Evolutionary conservation across 2,113 vertebrate species (phyloP).

Genomic region (Nothocercus nigrocapillus): DNA sequence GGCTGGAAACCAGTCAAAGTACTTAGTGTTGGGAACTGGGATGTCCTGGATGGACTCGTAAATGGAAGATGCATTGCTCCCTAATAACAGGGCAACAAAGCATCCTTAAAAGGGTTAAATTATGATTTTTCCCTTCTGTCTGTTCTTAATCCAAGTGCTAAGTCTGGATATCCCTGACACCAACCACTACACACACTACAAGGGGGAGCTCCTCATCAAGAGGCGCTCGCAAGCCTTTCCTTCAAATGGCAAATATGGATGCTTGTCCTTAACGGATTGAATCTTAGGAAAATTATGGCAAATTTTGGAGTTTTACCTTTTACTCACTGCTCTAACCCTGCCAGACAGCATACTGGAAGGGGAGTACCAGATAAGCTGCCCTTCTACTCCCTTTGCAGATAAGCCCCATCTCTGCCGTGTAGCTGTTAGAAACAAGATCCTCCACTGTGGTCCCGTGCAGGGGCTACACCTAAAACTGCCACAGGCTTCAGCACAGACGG

Average conservation of each 20-base stretch:
- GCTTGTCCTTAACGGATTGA: not conserved
- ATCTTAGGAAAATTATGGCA: not conserved
- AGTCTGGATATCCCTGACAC: not conserved
- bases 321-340: not conserved
- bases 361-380: not conserved
- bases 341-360: not conserved
- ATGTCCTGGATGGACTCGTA: slow-evolving; percentile 20
- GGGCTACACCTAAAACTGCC: not conserved
- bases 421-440: not conserved
- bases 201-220: not conserved
- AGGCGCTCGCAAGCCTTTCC: not conserved
- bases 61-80: not conserved
- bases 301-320: not conserved
- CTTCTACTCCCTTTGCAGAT: not conserved
- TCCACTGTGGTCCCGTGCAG: not conserved
- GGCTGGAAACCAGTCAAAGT: slow-evolving; percentile 13
- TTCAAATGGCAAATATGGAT: not conserved
- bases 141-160: not conserved
- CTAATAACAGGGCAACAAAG: not conserved
- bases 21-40: not conserved
- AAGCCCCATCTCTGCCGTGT: not conserved
- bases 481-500: not conserved
- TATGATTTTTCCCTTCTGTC: not conserved
- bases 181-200: not conserved
- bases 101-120: not conserved